Conservation (phyloP, 2,797 vertebrate species). For the Sebastes jordani region DNA sequence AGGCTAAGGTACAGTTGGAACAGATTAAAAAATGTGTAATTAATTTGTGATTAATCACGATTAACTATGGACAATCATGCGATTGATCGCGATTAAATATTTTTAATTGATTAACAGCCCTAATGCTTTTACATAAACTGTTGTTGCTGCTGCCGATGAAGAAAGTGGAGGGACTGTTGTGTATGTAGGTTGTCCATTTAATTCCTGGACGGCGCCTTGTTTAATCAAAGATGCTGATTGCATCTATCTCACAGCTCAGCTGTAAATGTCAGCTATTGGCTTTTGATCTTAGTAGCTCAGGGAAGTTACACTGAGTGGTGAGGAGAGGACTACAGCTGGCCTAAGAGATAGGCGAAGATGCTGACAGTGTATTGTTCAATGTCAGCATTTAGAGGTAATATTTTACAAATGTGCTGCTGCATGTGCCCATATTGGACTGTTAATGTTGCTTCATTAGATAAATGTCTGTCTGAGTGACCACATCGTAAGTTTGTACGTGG, state of each 20-base stretch:
- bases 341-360: not conserved
- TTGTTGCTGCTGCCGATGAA: not conserved
- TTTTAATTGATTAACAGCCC: too few species aligned
- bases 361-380: not conserved
- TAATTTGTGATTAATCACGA: too few species aligned
- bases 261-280: not conserved
- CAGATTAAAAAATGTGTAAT: too few species aligned
- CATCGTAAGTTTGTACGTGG: not conserved
- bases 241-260: not conserved
- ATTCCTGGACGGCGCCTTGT: not conserved
- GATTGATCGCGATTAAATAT: not conserved
- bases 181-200: not conserved
- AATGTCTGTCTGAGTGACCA: not conserved
- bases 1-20: too few species aligned
- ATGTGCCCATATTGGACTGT: not conserved
- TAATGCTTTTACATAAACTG: not conserved
- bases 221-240: not conserved
- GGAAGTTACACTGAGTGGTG: not conserved
- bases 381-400: slow-evolving; percentile 1
- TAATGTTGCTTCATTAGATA: not conserved
- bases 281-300: not conserved
- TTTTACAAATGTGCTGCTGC: not conserved
- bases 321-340: not conserved
- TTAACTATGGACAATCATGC: not conserved
- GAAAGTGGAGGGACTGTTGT: not conserved